Base-by-base conservation (phyloP, 2,113 vertebrate species). In the Orycteropus afer region DNA sequence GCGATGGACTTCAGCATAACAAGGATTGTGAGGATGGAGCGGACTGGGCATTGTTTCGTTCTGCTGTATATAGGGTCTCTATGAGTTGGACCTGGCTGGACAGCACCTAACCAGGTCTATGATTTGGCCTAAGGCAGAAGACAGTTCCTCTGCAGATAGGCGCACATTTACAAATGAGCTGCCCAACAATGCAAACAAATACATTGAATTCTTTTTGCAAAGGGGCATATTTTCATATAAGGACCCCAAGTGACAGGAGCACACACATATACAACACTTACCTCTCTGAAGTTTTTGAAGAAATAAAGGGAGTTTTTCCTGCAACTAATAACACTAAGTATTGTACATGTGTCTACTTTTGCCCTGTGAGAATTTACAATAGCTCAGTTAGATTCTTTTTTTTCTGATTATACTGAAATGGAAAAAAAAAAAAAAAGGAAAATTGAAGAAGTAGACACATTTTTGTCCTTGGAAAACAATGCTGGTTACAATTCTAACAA, bases 381-480 rank as follows among this genome's bases (percentile, higher is more conserved):
- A 51, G 27, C 32, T 94, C 84, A 49, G 32, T 6, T 61, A n/a
- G 51, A 69, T 78, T 93, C 22, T 49, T 69, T 88, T 85, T n/a
- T 67, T 61, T n/a, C 69, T 49, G 8, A 51, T 63, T 73, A 59
- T 90, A 51, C 34, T 73, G 42, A 86, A 89, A 90, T 74, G 32
- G 77, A 86, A 93, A 73, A 82, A 86, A 90, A 65, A 82, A 37
- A 17, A 17, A 15, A 14, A n/a, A n/a, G n/a, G 78, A 96, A 91
- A 94, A 89, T 47, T 78, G 76, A n/a, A 89, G 5, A 89, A 89
- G 55, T n/a, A 57, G 47, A 93, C 7, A 89, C 25, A 79, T 53
- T 80, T 92, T 91, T 69, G 45, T 91, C 57, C n/a, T 94, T 86
- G 53, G 40, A 96, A 87, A 96, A 81, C 10, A 89, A 53, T 53